Evolutionary conservation across 2,113 vertebrate genomes (phyloP), one percentile per base, ranked within the genome.

Genomic region (Rhinopithecus roxellana): DNA sequence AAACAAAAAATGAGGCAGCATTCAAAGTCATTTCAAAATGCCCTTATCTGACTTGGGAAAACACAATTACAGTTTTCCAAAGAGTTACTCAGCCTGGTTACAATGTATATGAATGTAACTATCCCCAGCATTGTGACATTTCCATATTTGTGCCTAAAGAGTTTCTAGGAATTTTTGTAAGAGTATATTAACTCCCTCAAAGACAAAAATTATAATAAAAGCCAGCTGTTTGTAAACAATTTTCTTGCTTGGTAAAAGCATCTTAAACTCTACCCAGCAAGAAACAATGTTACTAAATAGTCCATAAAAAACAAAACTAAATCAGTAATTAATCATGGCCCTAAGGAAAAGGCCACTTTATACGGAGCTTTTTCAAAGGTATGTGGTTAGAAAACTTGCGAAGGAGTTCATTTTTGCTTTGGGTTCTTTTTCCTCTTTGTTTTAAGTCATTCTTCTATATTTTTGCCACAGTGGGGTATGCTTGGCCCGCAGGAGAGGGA

Each of bases 401-500:
- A 59, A 13, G 74, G 8, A 1, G 3, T 43, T 59, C 78, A 1
- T 18, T 14, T 38, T 5, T 75, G 52, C 43, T 16, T 6, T 4
- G 8, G 52, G 55, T 35, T 14, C 48, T 80, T 43, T 43, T 61
- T 7, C 17, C 2, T 35, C 5, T 27, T 23, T 74, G 57, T 83
- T 55, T 70, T 50, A 61, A 43, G 45, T 12, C 25, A 12, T 70
- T 17, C 78, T 14, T 25, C 40, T 13, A 10, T 17, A 2, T 9
- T 32, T 30, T 14, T 25, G 40, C 13, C 3, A 3, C 1, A 9
- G 11, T 4, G 30, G 43, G 50, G 25, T 23, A 59, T 4, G 27
- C 0, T 1, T 20, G 17, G 57, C 30, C 50, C 2, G 1, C 0
- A 0, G 8, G 43, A 61, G 30, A 59, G 27, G 48, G 23, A 43